These are phyloP conservation scores for Bothrops jararaca DNA, from an alignment of 2,113 vertebrate species.

Conservation along the genomic window DNA sequence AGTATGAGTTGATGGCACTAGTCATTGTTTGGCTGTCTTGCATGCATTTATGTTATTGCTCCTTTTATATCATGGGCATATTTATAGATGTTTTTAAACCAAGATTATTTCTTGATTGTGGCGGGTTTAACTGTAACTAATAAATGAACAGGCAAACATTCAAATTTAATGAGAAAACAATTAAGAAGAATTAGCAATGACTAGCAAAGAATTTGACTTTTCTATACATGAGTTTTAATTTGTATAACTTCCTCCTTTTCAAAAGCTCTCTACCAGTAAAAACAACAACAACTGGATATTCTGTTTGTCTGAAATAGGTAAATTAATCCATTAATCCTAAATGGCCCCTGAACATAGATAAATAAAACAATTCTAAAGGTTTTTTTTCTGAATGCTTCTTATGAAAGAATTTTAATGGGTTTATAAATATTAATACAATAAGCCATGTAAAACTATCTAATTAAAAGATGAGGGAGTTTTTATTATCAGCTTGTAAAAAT, in stretches of 20 bases:
- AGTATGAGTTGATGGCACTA: neutral
- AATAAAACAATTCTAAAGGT: conserved; percentile 31
- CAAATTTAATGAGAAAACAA: neutral
- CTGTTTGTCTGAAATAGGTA: neutral
- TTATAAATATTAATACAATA: conserved; percentile 23
- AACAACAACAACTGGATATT: neutral
- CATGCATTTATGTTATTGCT: neutral
- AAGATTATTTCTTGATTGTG: neutral
- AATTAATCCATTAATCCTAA: conserved; percentile 39
- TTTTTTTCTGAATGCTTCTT: conserved; percentile 3
- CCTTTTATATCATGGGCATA: neutral
- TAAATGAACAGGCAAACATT: neutral
- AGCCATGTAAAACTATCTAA: neutral
- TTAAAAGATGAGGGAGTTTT: neutral
- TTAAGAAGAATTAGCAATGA: neutral
- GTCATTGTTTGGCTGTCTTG: neutral
- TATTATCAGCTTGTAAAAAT: neutral
- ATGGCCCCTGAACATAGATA: conserved; percentile 2
- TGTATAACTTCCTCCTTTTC: neutral
- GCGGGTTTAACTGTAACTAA: neutral
- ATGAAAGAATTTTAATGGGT: neutral
- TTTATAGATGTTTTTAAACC: neutral
- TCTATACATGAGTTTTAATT: neutral
- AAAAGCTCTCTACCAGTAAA: neutral
- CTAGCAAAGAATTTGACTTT: neutral